phyloP scores from a whole-genome alignment of 2,888 invertebrate species.

The Pristionchus entomophagus region DNA sequence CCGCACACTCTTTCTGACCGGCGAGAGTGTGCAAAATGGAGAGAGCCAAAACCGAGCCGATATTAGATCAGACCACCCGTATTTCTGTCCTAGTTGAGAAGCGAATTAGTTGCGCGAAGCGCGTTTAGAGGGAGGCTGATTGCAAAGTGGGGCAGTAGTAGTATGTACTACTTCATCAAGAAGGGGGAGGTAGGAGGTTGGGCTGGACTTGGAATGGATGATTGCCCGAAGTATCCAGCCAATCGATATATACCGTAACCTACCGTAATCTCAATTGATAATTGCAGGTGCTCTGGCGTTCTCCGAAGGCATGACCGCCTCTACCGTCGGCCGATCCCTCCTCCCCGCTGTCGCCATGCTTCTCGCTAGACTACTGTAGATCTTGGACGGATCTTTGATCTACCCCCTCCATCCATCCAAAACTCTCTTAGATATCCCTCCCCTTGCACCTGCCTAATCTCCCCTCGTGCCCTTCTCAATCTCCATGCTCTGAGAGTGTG shows the following conservation, averaged over 20 bases:
- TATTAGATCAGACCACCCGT: no score
- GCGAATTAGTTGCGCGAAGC: no score
- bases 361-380: not conserved
- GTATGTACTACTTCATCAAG: no score
- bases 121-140: no score
- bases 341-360: not conserved
- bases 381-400: not conserved
- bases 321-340: not conserved
- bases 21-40: not conserved
- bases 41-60: no score
- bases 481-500: not conserved
- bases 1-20: not conserved
- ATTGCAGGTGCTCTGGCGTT: conserved; percentile 26
- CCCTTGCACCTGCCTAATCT: not conserved
- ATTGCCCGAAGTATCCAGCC: no score
- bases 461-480: not conserved
- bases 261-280: not conserved
- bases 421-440: not conserved
- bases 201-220: no score
- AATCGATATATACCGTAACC: not conserved
- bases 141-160: no score
- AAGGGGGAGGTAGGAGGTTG: no score
- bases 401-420: not conserved
- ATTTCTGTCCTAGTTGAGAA: no score
- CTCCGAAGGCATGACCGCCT: conserved; percentile 45